A percentile compares a stretch with the other conserved stretches of the same genome.
Evolutionary conservation across 2,888 invertebrate genomes (phyloP).

Genomic region (Sclerodermus sp.): DNA sequence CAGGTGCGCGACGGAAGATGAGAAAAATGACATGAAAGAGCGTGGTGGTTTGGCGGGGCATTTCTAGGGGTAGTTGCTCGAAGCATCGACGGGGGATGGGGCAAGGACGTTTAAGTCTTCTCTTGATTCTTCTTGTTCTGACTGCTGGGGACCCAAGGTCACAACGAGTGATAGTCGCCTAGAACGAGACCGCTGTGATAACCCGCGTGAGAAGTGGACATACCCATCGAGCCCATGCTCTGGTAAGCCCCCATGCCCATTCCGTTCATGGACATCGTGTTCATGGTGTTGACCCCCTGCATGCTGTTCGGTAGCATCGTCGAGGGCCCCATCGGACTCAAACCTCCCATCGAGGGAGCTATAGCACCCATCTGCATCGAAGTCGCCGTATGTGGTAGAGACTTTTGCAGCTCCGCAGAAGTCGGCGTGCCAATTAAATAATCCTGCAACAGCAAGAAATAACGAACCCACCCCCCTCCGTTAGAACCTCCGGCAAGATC

Average conservation of each 20-base stretch:
- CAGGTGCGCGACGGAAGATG: no score
- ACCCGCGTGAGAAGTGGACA: constrained; percentile 49
- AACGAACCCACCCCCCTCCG: not conserved
- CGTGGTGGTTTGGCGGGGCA: no score
- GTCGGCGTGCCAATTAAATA: constrained; percentile 52
- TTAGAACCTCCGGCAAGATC: no score
- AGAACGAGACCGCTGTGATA: constrained; percentile 54
- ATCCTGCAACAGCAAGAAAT: constrained; percentile 42
- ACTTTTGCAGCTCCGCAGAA: constrained; percentile 52
- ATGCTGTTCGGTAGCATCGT: constrained; percentile 53
- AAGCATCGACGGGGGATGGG: no score
- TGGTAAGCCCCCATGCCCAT: constrained; percentile 55
- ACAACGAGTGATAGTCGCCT: constrained; percentile 56
- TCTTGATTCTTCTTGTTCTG: constrained; percentile 51
- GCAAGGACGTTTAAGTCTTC: constrained; percentile 34
- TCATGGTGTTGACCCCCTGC: constrained; percentile 54
- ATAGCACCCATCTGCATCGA: constrained; percentile 57
- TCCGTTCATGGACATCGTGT: constrained; percentile 55
- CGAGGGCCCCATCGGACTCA: constrained; percentile 54
- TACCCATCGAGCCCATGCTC: constrained; percentile 54
- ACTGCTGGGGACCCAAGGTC: constrained; percentile 53
- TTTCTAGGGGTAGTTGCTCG: no score
- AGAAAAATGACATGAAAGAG: no score
- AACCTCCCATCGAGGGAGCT: constrained; percentile 52
- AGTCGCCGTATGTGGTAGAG: constrained; percentile 53